Evolutionary conservation across 2,797 vertebrate species (phyloP), one percentile per base, ranked within the genome.

Genomic region (Leptoclinus maculatus): DNA sequence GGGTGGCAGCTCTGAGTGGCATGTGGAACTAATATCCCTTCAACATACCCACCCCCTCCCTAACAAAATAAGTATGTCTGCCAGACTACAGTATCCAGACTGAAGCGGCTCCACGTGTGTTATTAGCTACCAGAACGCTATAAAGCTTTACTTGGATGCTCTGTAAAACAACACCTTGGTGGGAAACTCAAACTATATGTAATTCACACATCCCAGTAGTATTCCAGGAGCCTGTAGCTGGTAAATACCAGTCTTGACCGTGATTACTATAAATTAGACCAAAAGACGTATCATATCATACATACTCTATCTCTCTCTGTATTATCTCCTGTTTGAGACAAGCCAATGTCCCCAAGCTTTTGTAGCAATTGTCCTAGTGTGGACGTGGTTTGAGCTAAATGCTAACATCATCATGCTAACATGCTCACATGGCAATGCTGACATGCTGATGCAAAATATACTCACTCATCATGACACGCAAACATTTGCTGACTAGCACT

Each of bases 21-120:
- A 94, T 93, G 90, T 94, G 92, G 92, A 92, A 92, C 87, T 86
- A 93, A 94, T 94, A 93, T 89, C 54, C 85, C 57, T 36, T 58
- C 79, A 80, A 79, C 71, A 64, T 77, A 70, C 72, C 73, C 74
- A 51, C 74, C 82, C 78, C 71, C 75, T 47, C 32, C 25, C 66
- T 49, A 45, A 71, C 85, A 85, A 88, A 88, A 85, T 73, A 79
- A 81, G 73, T 51, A 67, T 66, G 82, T 87, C 87, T 91, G 76
- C 69, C 74, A 91, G 87, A 86, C 86, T 88, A 88, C 84, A 88
- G 85, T 83, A 87, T 74, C 45, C 84, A 68, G 66, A 86, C 60
- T 69, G 82, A 80, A 78, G 80, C 71, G 63, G 58, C 76, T 66
- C 79, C 78, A 81, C 82, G 74, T 89, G 82, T 80, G 76, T 62